phyloP scores from a whole-genome alignment of 2,113 vertebrate genomes.

The Phasianus colchicus region DNA sequence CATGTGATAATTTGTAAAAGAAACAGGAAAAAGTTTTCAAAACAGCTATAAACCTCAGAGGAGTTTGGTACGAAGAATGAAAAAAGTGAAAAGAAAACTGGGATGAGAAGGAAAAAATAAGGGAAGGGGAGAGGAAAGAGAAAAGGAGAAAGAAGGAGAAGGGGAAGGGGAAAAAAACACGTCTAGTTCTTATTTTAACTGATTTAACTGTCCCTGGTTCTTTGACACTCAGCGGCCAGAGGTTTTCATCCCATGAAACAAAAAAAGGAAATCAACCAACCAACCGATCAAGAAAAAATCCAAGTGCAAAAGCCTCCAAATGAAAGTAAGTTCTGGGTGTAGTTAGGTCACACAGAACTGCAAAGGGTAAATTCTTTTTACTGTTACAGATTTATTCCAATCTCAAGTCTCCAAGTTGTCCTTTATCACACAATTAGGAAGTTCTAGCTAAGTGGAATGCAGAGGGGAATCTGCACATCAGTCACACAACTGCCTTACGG shows the following conservation, averaged over 20 bases:
- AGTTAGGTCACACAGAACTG: neutral
- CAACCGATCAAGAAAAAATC: neutral
- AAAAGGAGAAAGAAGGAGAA: too few species aligned
- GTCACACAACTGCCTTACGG: neutral
- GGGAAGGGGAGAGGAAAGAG: too few species aligned
- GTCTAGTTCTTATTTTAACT: neutral
- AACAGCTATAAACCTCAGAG: constrained; percentile 33
- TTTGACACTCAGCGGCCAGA: neutral
- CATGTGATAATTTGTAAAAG: constrained; percentile 31
- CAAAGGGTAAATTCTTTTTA: neutral
- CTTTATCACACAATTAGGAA: neutral
- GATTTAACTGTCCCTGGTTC: neutral
- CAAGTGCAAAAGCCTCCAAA: neutral
- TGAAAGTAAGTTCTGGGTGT: fast-evolving
- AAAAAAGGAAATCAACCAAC: neutral
- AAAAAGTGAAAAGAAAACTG: neutral
- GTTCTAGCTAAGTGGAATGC: neutral
- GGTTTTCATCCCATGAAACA: neutral
- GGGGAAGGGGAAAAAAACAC: too few species aligned
- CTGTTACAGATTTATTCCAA: neutral
- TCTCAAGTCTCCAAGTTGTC: neutral
- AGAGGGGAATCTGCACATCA: neutral
- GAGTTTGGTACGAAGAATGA: neutral
- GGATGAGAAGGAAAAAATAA: neutral
- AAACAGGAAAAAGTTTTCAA: constrained; percentile 27